Conservation (phyloP, 2,113 vertebrate genomes). For the Pogona vitticeps region DNA sequence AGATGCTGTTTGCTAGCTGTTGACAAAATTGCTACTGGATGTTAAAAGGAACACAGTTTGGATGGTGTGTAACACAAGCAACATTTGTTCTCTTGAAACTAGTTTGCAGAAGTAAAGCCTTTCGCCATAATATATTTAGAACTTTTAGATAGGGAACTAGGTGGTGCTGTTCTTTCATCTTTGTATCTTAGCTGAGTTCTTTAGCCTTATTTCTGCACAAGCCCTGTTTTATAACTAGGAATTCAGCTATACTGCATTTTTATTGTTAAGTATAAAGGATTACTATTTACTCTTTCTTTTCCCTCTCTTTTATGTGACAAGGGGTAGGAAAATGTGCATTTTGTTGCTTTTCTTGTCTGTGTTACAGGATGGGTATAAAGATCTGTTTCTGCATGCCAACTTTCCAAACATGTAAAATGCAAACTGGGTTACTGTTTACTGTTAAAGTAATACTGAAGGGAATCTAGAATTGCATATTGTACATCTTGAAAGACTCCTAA, state of each 20-base stretch:
- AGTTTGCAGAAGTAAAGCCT: slow-evolving; percentile 57
- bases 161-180: slow-evolving; percentile 83
- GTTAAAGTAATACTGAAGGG: background rate
- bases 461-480: background rate
- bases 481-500: background rate
- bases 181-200: slow-evolving; percentile 67
- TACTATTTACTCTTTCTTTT: slow-evolving; percentile 13
- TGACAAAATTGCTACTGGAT: slow-evolving; percentile 33
- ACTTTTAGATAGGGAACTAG: slow-evolving; percentile 75
- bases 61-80: background rate
- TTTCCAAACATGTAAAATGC: background rate
- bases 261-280: background rate
- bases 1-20: slow-evolving; percentile 38
- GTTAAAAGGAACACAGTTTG: slow-evolving; percentile 31
- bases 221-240: slow-evolving; percentile 38
- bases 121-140: slow-evolving; percentile 56
- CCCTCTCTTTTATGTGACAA: background rate
- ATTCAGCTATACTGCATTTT: slow-evolving; percentile 6
- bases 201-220: slow-evolving; percentile 53
- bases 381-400: background rate
- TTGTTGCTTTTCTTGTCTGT: background rate
- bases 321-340: background rate
- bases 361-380: background rate
- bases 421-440: background rate
- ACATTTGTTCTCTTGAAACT: slow-evolving; percentile 16